Percentiles rank a stretch among this genome's conserved stretches.
These are phyloP conservation scores for Caenorhabditis angaria DNA, from an alignment of 2,888 invertebrate genomes.

Conservation along the genomic window DNA sequence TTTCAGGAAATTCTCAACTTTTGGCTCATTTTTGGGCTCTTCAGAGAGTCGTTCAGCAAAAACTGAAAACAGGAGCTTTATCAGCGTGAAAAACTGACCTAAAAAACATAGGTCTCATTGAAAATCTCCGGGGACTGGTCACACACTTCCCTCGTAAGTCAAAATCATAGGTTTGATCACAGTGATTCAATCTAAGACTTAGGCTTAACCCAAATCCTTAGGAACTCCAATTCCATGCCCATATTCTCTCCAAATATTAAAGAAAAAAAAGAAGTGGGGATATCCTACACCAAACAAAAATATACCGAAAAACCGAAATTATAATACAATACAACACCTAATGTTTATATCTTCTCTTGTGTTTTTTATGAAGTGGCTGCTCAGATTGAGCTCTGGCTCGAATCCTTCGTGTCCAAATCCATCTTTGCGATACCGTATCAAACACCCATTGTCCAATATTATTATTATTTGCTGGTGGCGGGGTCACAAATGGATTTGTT, in stretches of 20 bases:
- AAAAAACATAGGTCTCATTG: no score
- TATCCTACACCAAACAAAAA: background rate
- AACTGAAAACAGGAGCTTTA: no score
- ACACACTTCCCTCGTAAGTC: no score
- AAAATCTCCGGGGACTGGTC: no score
- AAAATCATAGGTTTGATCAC: background rate
- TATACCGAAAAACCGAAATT: background rate
- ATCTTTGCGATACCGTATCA: constrained; percentile 48
- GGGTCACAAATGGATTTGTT: constrained; percentile 3
- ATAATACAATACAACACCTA: constrained; percentile 7
- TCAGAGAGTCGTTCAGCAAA: no score
- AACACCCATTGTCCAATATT: constrained; percentile 54
- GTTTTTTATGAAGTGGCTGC: constrained; percentile 1
- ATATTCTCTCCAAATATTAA: constrained; percentile 1
- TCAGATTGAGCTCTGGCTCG: constrained; percentile 15
- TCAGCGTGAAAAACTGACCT: no score
- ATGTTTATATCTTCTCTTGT: constrained; percentile 35
- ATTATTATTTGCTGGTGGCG: constrained; percentile 5
- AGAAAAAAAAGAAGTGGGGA: no score
- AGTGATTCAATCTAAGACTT: background rate
- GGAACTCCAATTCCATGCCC: background rate
- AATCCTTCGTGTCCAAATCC: constrained; percentile 49
- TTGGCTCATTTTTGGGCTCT: no score
- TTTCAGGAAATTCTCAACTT: no score
- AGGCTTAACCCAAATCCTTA: background rate